Base-by-base conservation (phyloP, 2,797 vertebrate species). In the Protonibea diacanthus region DNA sequence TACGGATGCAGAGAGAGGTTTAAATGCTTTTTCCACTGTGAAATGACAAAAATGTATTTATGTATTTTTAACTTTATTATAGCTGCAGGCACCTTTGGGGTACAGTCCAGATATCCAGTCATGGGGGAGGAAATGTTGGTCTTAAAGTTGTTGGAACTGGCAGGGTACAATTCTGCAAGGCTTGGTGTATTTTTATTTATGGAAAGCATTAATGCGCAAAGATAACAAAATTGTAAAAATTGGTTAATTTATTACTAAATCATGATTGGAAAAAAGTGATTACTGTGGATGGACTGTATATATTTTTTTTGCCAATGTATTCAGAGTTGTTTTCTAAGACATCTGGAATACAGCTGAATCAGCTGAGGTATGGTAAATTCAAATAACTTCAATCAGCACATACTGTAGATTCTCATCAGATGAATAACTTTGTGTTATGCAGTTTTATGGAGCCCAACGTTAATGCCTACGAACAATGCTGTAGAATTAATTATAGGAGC, bases 1-100 rank as follows among this genome's bases (percentile, higher is more conserved):
- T 44, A 49, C 2, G 21, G 23, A 18, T 25, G 61, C 20, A 45
- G 51, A 76, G 29, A 59, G 53, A 65, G 45, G 63, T 76, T 75
- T 57, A 57, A 82, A 78, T 70, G 25, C 12, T 57, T 76, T 74
- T 70, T 25, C 55, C 40, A 63, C 62, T 71, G 58, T 40, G 45
- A 82, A 27, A 67, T 53, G n/a, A 80, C n/a, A 40, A 58, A 80
- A 76, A 74, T 73, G 63, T 55, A 23, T 25, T 2, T 45, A 25
- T 45, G 7, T 61, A 42, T 13, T 61, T 44, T 14, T 44, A 40
- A 33, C 29, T 58, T 29, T 38, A 73, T 64, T 77, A 51, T 45
- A 52, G 56, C 66, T 70, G 21, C 17, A 48, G 45, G 42, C 8
- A 78, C 12, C 40, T 66, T 55, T 64, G 40, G 69, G 68, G 40